These are phyloP conservation scores for Sipha flava DNA, from an alignment of 1,140 invertebrate genomes.

Conservation along the genomic window DNA sequence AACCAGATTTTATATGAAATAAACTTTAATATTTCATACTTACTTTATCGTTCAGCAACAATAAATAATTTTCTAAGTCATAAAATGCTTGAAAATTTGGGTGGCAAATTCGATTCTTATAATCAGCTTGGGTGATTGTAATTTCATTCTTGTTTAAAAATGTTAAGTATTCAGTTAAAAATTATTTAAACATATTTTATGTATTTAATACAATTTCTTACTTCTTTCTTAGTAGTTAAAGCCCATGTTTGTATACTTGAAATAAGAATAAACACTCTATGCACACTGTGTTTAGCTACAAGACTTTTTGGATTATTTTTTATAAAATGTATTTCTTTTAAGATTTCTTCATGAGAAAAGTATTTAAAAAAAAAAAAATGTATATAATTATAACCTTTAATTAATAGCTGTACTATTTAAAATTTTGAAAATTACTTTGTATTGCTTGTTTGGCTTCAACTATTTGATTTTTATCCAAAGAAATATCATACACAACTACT, in stretches of 20 bases:
- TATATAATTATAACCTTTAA: background rate
- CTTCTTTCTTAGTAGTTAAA: background rate
- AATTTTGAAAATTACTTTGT: background rate
- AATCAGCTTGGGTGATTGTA: background rate
- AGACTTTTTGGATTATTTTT: conserved; percentile 11
- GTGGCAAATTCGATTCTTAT: background rate
- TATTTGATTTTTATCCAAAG: background rate
- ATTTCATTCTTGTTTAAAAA: background rate
- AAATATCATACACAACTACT: conserved; percentile 17
- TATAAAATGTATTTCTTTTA: background rate
- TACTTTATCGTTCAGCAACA: conserved; percentile 5
- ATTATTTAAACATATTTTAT: background rate
- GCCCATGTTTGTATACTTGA: conserved; percentile 25
- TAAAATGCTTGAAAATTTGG: conserved; percentile 2
- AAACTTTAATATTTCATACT: background rate
- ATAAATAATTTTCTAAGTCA: conserved; percentile 6
- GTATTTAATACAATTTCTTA: background rate
- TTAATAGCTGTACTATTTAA: background rate
- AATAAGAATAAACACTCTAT: conserved; percentile 19
- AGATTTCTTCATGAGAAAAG: background rate
- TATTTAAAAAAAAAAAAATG: background rate
- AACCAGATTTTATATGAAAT: background rate
- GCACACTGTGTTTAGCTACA: background rate
- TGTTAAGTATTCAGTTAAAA: background rate
- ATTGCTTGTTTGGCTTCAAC: background rate